phyloP scores from a whole-genome alignment of 1,140 invertebrate species.

The Argopecten irradians region DNA sequence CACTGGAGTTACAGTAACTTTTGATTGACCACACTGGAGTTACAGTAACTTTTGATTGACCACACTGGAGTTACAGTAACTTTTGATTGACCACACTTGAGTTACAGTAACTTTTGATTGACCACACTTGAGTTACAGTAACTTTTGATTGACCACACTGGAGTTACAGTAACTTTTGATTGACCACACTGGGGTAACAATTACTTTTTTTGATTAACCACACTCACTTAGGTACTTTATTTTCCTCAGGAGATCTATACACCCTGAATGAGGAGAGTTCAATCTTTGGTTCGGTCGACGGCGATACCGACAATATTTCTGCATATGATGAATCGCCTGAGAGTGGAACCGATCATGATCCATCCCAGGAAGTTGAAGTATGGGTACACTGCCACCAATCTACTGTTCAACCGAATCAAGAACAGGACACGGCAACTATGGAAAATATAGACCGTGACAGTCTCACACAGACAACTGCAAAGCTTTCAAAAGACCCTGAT shows the following conservation, averaged over 20 bases:
- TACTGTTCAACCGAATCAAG: background rate
- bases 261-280: background rate
- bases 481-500: constrained; percentile 24
- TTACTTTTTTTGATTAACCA: background rate
- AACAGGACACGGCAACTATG: background rate
- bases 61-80: no score
- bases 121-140: no score
- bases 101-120: no score
- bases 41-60: no score
- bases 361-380: constrained; percentile 20
- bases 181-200: no score
- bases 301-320: background rate
- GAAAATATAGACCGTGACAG: background rate
- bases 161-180: no score
- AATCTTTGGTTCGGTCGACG: background rate
- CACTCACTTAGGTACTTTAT: background rate
- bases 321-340: background rate
- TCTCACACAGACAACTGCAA: background rate
- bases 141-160: no score
- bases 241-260: background rate
- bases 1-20: no score
- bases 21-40: no score
- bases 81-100: no score
- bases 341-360: background rate
- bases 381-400: background rate